These are phyloP conservation scores for Hyposmocoma kahamanoa DNA, from an alignment of 1,140 invertebrate genomes.

Conservation along the genomic window DNA sequence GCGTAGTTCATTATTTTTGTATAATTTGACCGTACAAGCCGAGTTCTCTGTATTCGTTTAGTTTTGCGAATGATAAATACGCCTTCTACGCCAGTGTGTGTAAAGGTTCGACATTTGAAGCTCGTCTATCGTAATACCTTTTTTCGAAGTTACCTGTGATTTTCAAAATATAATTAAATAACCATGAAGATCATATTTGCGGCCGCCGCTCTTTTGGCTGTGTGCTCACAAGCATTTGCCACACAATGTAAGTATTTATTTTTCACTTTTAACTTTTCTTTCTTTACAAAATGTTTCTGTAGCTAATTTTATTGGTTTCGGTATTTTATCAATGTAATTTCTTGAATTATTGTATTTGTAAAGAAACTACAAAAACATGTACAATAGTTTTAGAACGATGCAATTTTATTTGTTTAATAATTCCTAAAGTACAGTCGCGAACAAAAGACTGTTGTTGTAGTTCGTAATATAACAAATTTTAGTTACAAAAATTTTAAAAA, in stretches of 20 bases:
- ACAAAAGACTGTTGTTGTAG: no score
- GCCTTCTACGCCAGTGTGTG: slow-evolving; percentile 93
- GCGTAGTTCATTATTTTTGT: slow-evolving; percentile 58
- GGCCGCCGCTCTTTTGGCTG: slow-evolving; percentile 46
- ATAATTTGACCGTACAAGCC: slow-evolving; percentile 37
- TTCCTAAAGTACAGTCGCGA: no score
- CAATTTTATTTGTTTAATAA: no score
- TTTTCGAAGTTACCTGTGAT: slow-evolving; percentile 68
- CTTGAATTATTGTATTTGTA: no score
- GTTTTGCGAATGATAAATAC: slow-evolving; percentile 59
- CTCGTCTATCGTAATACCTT: slow-evolving; percentile 3
- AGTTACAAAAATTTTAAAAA: no score
- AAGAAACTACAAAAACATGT: no score
- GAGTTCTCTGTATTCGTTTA: slow-evolving; percentile 37
- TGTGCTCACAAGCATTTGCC: slow-evolving; percentile 46
- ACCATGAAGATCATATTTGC: slow-evolving; percentile 71
- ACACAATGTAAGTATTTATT: slow-evolving; percentile 72
- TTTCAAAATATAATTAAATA: slow-evolving; percentile 44
- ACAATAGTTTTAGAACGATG: no score
- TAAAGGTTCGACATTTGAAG: slow-evolving; percentile 78
- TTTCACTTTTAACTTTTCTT: no score
- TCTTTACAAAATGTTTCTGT: no score
- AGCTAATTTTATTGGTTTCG: no score
- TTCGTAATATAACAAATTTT: no score
- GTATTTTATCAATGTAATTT: no score